These are phyloP conservation scores for Ctenosaura bakeri DNA, from an alignment of 2,797 vertebrate genomes.

Conservation along the genomic window DNA sequence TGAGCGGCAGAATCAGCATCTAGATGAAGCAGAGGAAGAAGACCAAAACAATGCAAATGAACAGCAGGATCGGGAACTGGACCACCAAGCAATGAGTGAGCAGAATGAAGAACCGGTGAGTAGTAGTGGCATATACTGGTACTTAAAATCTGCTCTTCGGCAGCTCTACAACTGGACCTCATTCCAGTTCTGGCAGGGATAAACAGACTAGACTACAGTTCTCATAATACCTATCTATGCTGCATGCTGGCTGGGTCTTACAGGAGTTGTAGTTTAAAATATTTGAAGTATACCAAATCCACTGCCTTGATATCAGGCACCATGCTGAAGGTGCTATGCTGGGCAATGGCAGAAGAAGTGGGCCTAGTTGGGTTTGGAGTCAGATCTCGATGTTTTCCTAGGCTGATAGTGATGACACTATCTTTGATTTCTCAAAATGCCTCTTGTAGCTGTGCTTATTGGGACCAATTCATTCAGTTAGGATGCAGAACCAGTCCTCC, in stretches of 20 bases:
- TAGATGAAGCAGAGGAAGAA: conserved; percentile 81
- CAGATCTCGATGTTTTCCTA: too few relatives aligned
- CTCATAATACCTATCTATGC: neutral
- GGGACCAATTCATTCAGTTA: neutral
- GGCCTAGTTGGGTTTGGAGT: too few relatives aligned
- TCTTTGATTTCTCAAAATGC: neutral
- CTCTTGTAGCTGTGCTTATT: too few relatives aligned
- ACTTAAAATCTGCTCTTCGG: neutral
- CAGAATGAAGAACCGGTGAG: conserved; percentile 73
- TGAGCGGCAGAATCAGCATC: conserved; percentile 80
- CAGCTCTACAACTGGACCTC: neutral
- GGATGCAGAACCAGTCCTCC: neutral
- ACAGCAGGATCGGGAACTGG: conserved; percentile 69
- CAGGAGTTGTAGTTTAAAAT: neutral
- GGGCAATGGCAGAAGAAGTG: too few relatives aligned
- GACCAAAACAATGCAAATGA: conserved; percentile 77
- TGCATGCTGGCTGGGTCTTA: neutral
- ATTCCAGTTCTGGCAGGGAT: neutral
- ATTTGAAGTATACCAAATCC: neutral
- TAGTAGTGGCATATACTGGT: neutral
- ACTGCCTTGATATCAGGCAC: too few relatives aligned
- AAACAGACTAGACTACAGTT: neutral
- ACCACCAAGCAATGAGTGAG: conserved; percentile 69
- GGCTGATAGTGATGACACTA: too few relatives aligned
- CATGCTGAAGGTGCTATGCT: too few relatives aligned